A percentile compares a stretch with the other conserved stretches of the same genome.
Conservation (phyloP, 2,113 vertebrate genomes). For the Motacilla tschutschensis region DNA sequence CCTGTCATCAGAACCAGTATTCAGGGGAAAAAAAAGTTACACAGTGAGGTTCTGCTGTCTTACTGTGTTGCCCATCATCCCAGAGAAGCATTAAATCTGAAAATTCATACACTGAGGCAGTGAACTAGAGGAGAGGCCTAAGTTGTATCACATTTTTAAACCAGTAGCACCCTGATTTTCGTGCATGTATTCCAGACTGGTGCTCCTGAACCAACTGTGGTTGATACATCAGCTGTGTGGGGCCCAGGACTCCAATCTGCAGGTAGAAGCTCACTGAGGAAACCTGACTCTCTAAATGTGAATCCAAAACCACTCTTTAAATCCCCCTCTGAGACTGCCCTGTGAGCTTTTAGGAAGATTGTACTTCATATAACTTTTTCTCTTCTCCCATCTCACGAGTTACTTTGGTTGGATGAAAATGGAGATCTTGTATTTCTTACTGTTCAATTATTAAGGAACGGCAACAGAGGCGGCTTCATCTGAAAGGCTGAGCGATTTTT, state of each 20-base stretch:
- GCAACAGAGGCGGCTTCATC: slow-evolving; percentile 16
- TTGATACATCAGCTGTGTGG: neutral
- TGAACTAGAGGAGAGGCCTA: neutral
- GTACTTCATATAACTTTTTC: neutral
- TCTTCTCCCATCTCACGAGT: neutral
- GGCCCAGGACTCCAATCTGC: neutral
- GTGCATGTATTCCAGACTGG: neutral
- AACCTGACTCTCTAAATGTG: neutral
- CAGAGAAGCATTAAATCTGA: neutral
- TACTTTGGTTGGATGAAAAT: slow-evolving; percentile 44
- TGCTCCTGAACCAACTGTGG: neutral
- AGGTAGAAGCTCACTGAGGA: neutral
- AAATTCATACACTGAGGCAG: neutral
- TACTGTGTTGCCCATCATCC: neutral
- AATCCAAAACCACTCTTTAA: neutral
- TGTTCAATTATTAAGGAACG: slow-evolving; percentile 59
- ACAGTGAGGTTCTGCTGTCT: neutral
- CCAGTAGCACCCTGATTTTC: neutral
- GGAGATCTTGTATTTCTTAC: slow-evolving; percentile 40
- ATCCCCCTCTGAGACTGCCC: neutral
- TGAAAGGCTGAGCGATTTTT: slow-evolving; percentile 48
- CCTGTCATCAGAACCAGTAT: neutral
- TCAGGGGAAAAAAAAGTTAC: neutral
- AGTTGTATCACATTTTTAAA: neutral
- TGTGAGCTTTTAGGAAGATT: neutral